A percentile compares a stretch with the other conserved stretches of the same genome.
Conservation (phyloP, 2,797 vertebrate genomes). For the Champsocephalus esox region DNA sequence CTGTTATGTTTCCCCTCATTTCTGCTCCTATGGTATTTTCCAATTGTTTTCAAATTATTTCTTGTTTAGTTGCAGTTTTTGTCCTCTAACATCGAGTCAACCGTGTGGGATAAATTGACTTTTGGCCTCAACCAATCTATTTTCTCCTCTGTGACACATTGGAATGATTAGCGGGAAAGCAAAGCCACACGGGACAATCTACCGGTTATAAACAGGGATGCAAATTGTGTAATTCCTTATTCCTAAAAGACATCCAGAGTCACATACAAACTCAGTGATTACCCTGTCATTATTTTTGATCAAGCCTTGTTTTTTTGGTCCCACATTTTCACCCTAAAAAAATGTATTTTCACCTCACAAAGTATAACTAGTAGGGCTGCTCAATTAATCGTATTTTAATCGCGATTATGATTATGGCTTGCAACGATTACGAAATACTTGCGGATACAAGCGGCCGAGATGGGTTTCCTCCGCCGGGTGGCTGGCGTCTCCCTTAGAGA, state of each 20-base stretch:
- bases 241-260: conserved; percentile 13
- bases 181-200: conserved; percentile 66
- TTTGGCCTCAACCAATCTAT: conserved; percentile 59
- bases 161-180: conserved; percentile 73
- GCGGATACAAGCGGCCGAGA: too few species aligned
- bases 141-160: conserved; percentile 68
- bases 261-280: conserved; percentile 13
- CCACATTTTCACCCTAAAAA: conserved; percentile 15
- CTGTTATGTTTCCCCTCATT: conserved; percentile 18
- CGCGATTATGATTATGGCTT: too few species aligned
- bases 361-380: not conserved
- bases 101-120: conserved; percentile 48
- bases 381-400: too few species aligned
- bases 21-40: conserved; percentile 12
- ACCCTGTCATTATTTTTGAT: conserved; percentile 9
- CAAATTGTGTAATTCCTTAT: conserved; percentile 53
- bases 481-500: too few species aligned
- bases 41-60: conserved; percentile 43
- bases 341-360: not conserved
- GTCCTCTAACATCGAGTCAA: conserved; percentile 49
- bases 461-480: too few species aligned
- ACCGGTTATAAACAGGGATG: conserved; percentile 62
- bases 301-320: conserved; percentile 14
- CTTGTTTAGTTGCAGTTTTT: conserved; percentile 61
- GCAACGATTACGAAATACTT: too few species aligned